Evolutionary conservation across 2,113 vertebrate genomes (phyloP), one percentile per base, ranked within the genome.

Genomic region (Ameiurus melas): DNA sequence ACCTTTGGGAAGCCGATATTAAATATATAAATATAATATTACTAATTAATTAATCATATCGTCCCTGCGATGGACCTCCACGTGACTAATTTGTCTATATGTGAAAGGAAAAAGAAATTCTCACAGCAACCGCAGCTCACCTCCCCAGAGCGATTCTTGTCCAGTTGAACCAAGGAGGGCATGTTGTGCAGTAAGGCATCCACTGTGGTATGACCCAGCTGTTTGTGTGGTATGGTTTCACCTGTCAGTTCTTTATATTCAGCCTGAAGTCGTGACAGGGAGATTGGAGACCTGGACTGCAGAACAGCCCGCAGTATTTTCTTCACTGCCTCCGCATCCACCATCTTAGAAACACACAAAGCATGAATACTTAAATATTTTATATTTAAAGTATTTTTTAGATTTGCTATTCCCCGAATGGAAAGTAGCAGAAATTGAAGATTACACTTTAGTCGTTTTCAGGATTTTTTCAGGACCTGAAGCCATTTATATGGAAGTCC

Each of bases 241-340:
- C 97, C 97, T 0, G 97, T 98, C 86, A 98, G 92, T 68, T 96
- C 96, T 92, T 94, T 97, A 93, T 97, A 99, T 89, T 98, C 97
- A 4, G 90, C 89, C 93, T 98, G 96, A 82, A 99, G 95, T 22
- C 94, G 95, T 60, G 95, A 92, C 89, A 98, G 91, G 5, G 94
- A 95, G 91, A 98, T 96, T 97, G 92, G 96, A 77, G 85, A 77
- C 39, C 19, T 96, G 79, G 96, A 92, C 90, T 97, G 97, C 78
- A 99, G 95, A 91, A 99, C 95, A 60, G 96, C 96, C 91, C 96
- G 93, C 36, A 99, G 94, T 92, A 96, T 96, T 93, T 97, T 98
- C 85, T 96, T 97, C 90, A 96, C 94, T 91, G 97, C 89, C 88
- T 96, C 96, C 17, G 94, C 92, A 73, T 98, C 97, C 87, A 96